Evolutionary conservation across 2,888 invertebrate genomes (phyloP), one percentile per base, ranked within the genome.

Genomic region (Drosophila aldrichi): DNA sequence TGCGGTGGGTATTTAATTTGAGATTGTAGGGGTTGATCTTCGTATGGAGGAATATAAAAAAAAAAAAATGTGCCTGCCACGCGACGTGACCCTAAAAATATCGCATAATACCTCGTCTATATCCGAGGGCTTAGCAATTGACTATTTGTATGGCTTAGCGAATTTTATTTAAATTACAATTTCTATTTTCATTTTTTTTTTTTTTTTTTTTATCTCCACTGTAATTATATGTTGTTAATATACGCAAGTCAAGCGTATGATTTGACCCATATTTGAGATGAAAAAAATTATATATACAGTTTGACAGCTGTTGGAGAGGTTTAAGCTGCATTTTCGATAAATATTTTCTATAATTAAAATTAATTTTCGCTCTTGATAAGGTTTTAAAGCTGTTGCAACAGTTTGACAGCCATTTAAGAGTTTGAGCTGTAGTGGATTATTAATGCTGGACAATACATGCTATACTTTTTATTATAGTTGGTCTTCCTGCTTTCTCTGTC

Each of bases 241-340:
- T 71, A 54, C 52, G 71, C 71, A 81, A 85, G 82, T 85, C 82
- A 82, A 82, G 82, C 88, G 75, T 77, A 72, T 70, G 76, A 85
- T 85, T 85, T 86, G 82, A 82, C 85, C 79, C 65, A 66, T 49
- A 60, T 64, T 36, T 40, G 18, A 9, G 10, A 18, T 8, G 2
- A 34, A 14, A 29, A 18, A 14, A 18, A 14, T 4, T 12, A 4
- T 32, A 18, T 14, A 32, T 49, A 7, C 32, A 14, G 18, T 4
- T 32, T 34, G 49, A 20, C 32, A 8, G 32, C 18, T 49, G 49
- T 22, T 4, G 7, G 29, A 29, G 29, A 1, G 48, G 62, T 56
- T 59, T 38, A 12, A 25, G 3, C 25, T 25, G 52, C 25, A 54
- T 3, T 49, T 14, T 14, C 20, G 14, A 20, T 18, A 7, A 2